phyloP scores from a whole-genome alignment of 1,140 invertebrate species.

The Chymomyza costata region DNA sequence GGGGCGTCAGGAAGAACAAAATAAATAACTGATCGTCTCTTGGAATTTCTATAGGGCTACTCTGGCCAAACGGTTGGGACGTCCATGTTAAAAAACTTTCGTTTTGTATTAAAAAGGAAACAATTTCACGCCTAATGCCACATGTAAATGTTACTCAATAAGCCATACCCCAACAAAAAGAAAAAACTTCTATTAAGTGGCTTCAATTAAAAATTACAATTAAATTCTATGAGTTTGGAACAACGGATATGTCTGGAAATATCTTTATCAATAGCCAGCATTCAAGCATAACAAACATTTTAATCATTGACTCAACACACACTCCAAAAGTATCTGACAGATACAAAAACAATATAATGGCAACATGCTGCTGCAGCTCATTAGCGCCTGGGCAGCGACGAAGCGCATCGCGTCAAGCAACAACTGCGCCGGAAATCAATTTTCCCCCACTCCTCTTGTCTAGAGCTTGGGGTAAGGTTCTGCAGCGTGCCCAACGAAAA shows the following conservation, averaged over 20 bases:
- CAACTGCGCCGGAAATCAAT: conserved; percentile 61
- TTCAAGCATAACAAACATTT: conserved; percentile 64
- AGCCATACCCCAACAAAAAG: conserved; percentile 12
- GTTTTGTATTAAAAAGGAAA: too few species aligned
- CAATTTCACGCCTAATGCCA: conserved; percentile 58
- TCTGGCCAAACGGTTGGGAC: too few species aligned
- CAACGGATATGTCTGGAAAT: conserved; percentile 27
- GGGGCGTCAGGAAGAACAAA: too few species aligned
- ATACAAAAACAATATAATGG: conserved; percentile 31
- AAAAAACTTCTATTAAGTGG: conserved; percentile 50
- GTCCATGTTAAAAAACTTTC: too few species aligned
- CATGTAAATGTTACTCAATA: conserved; percentile 40
- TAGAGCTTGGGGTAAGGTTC: neutral
- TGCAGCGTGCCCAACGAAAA: neutral
- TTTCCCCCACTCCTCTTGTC: conserved; percentile 11
- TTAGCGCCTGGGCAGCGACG: conserved; percentile 61
- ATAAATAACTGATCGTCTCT: too few species aligned
- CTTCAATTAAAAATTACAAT: conserved; percentile 68
- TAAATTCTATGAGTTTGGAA: conserved; percentile 33
- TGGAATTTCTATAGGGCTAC: too few species aligned
- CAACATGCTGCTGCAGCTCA: conserved; percentile 57
- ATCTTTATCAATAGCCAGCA: conserved; percentile 28
- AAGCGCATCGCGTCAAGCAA: conserved; percentile 44
- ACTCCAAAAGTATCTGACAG: conserved; percentile 52
- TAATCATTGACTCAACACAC: conserved; percentile 38